Percentiles rank a stretch among this genome's conserved stretches.
Evolutionary conservation across 2,113 vertebrate genomes (phyloP).

Genomic region (Myocastor coypus): DNA sequence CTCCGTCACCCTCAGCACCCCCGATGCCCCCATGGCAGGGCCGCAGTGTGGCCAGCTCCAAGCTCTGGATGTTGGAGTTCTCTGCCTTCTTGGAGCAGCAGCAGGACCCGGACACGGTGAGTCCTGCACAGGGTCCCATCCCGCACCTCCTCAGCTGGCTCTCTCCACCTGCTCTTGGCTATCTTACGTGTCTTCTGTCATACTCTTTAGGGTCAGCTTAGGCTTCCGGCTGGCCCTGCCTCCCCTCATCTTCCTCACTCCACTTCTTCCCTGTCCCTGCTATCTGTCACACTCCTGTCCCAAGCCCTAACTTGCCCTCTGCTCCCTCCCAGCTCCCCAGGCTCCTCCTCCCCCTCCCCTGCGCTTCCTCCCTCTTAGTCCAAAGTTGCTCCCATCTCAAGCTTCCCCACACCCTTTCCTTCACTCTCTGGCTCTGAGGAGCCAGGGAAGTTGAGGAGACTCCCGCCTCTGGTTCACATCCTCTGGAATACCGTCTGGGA

Average conservation of each 20-base stretch:
- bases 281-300: accelerated
- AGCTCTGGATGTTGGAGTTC: constrained; percentile 97
- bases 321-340: neutral
- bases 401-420: neutral
- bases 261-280: too few relatives aligned
- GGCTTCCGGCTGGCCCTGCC: neutral
- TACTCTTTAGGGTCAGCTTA: neutral
- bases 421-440: neutral
- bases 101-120: constrained; percentile 94
- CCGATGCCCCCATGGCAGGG: constrained; percentile 94
- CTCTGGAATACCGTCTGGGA: neutral
- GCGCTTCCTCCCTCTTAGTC: neutral
- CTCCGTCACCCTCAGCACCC: constrained; percentile 90
- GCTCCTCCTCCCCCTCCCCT: too few relatives aligned
- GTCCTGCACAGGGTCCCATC: constrained; percentile 65
- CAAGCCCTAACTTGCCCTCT: neutral
- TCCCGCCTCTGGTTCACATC: neutral
- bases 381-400: neutral
- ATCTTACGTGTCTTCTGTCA: neutral
- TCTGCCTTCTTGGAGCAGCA: constrained; percentile 97
- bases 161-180: neutral
- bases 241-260: neutral
- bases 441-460: neutral
- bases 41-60: constrained; percentile 94
- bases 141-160: neutral